These are phyloP conservation scores for Xenotilapia flavipinnis DNA, from an alignment of 2,113 vertebrate genomes.

Conservation along the genomic window DNA sequence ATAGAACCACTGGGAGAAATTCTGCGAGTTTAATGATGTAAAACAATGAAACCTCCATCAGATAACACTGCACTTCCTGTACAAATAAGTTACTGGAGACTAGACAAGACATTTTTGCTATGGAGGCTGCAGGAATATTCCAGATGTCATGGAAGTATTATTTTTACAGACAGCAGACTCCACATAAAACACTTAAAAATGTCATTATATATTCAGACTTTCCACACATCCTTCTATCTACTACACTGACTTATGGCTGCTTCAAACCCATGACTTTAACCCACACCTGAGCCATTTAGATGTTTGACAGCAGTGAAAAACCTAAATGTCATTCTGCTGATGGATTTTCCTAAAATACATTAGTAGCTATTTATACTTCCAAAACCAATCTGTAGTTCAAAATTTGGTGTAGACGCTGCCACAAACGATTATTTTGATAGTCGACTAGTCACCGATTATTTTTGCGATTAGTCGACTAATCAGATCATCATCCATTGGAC, in stretches of 20 bases:
- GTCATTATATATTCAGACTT: background rate
- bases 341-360: background rate
- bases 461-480: too few species aligned
- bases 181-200: background rate
- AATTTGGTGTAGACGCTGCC: background rate
- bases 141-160: background rate
- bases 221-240: background rate
- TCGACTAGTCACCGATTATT: too few species aligned
- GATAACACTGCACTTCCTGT: background rate
- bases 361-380: background rate
- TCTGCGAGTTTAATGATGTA: background rate
- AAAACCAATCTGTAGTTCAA: background rate
- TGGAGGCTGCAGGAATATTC: background rate
- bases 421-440: too few species aligned
- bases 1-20: background rate
- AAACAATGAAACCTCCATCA: background rate
- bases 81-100: background rate
- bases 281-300: background rate
- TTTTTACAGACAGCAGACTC: background rate
- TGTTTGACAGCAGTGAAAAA: background rate
- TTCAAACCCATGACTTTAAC: background rate
- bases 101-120: background rate
- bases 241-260: background rate
- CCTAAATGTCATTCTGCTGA: background rate
- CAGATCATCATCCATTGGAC: too few species aligned